Evolutionary conservation across 2,113 vertebrate species (phyloP).

Genomic region (Gymnarchus niloticus): DNA sequence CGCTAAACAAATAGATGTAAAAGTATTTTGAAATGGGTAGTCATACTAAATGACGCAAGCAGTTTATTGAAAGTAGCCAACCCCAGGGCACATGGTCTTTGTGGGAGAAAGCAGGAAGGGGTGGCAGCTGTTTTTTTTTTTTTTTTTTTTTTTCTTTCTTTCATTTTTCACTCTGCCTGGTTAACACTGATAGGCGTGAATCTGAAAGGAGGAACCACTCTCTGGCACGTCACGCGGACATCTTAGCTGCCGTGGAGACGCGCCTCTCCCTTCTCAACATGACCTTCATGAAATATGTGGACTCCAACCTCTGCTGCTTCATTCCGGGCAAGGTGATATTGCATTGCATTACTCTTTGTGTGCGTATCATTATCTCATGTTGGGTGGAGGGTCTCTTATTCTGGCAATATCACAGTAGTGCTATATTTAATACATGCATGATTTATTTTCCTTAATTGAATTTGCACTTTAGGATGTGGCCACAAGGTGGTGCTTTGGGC

Average conservation of each 20-base stretch:
- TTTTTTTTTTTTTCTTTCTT: background rate
- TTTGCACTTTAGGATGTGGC: background rate
- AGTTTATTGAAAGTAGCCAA: no score
- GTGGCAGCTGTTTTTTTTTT: no score
- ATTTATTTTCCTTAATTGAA: background rate
- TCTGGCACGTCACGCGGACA: conserved; percentile 92
- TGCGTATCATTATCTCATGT: background rate
- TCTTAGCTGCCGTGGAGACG: conserved; percentile 93
- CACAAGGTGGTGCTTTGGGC: conserved; percentile 22
- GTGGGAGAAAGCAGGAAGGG: no score
- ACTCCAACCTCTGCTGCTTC: conserved; percentile 98
- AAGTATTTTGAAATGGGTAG: no score
- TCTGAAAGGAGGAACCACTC: conserved; percentile 96
- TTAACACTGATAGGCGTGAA: conserved; percentile 75
- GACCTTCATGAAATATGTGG: conserved; percentile 99
- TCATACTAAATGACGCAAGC: no score
- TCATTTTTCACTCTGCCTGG: background rate
- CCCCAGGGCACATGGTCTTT: no score
- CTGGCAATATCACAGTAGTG: background rate
- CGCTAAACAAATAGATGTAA: no score
- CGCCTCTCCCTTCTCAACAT: conserved; percentile 94
- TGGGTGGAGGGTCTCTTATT: background rate
- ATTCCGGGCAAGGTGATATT: conserved; percentile 92
- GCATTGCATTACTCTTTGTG: background rate
- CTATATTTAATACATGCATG: background rate